These are phyloP conservation scores for Nasonia giraulti DNA, from an alignment of 1,140 invertebrate species.

Conservation along the genomic window DNA sequence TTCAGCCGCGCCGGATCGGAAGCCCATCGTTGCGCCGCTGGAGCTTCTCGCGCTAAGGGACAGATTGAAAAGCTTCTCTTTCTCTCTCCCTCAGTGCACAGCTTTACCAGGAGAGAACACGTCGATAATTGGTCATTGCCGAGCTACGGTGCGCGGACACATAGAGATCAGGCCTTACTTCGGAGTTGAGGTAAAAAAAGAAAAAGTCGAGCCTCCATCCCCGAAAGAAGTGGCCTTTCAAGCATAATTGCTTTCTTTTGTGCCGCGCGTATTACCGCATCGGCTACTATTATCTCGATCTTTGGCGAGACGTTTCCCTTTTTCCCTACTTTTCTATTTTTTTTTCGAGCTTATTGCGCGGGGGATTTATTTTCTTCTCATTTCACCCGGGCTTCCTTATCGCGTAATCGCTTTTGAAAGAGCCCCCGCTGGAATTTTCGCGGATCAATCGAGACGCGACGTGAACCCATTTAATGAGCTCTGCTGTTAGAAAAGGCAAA, in stretches of 20 bases:
- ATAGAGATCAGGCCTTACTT: not conserved
- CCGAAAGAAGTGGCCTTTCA: constrained; percentile 39
- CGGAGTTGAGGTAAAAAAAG: not conserved
- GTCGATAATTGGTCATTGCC: constrained; percentile 32
- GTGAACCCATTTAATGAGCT: no score
- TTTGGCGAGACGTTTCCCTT: not conserved
- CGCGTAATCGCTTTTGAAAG: not conserved
- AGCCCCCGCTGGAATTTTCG: not conserved
- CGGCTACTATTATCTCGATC: constrained; percentile 7
- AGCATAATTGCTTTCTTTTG: constrained; percentile 59
- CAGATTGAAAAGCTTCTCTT: not conserved
- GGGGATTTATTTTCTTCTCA: not conserved
- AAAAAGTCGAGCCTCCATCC: not conserved
- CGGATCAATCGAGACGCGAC: not conserved
- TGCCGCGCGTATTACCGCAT: constrained; percentile 28
- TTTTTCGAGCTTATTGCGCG: not conserved
- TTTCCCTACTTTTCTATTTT: not conserved
- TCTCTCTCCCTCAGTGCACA: not conserved
- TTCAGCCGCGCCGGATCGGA: not conserved
- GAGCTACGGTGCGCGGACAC: not conserved
- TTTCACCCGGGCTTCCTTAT: not conserved
- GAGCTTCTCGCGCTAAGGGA: not conserved
- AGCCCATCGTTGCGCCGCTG: not conserved
- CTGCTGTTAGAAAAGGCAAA: no score
- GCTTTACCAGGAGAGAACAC: not conserved